Evolutionary conservation across 2,888 invertebrate species (phyloP).

Genomic region (Eupsilia transversa): DNA sequence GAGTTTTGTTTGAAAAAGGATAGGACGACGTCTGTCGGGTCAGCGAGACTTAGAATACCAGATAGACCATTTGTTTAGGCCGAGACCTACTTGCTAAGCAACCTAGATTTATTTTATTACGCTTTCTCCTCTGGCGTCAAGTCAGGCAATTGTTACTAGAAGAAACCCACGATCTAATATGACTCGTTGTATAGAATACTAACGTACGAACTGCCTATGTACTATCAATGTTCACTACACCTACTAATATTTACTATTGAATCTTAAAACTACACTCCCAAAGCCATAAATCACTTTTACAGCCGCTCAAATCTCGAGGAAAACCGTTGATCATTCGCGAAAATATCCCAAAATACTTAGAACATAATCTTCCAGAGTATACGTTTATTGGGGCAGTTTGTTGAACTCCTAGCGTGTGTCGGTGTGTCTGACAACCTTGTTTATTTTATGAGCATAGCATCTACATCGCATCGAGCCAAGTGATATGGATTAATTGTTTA

Average conservation of each 20-base stretch:
- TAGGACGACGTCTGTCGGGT: no score
- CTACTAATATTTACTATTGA: slow-evolving; percentile 1
- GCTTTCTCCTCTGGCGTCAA: not conserved
- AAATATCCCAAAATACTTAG: slow-evolving; percentile 41
- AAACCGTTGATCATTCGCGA: slow-evolving; percentile 44
- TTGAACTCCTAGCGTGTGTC: slow-evolving; percentile 55
- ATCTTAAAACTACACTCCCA: slow-evolving; percentile 14
- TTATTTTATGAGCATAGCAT: slow-evolving; percentile 51
- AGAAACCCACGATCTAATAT: not conserved
- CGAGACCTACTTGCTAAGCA: not conserved
- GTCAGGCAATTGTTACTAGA: not conserved
- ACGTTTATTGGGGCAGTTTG: slow-evolving; percentile 53
- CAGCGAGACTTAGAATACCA: no score
- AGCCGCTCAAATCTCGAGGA: slow-evolving; percentile 4
- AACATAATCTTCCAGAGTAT: slow-evolving; percentile 50
- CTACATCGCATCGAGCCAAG: slow-evolving; percentile 56
- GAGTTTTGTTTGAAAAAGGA: no score
- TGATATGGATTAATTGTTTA: slow-evolving; percentile 52
- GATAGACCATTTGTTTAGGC: not conserved
- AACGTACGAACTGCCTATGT: not conserved
- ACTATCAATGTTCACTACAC: not conserved
- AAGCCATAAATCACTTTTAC: slow-evolving; percentile 26
- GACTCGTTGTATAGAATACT: not conserved
- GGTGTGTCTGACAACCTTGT: slow-evolving; percentile 47
- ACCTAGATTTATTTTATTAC: not conserved